These are phyloP conservation scores for Pseudomugil tenellus DNA, from an alignment of 2,797 vertebrate species.

Conservation along the genomic window DNA sequence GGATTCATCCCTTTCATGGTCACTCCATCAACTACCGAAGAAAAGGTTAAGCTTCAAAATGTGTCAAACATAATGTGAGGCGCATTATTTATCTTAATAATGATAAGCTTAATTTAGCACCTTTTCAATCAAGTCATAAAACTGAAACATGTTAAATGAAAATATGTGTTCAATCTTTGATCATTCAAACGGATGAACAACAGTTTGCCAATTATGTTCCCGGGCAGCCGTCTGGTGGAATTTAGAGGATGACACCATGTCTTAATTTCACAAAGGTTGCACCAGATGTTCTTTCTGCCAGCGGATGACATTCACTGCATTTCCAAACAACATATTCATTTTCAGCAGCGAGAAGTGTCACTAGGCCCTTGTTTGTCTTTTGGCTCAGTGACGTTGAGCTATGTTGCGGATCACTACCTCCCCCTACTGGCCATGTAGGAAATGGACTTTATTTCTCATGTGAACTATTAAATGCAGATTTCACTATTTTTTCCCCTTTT, in stretches of 20 bases:
- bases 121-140: constrained; percentile 39
- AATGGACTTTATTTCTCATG: not conserved
- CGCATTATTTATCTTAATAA: constrained; percentile 69
- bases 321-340: constrained; percentile 70
- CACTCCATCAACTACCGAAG: constrained; percentile 37
- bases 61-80: constrained; percentile 55
- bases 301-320: constrained; percentile 54
- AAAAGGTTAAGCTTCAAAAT: constrained; percentile 71
- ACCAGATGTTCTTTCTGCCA: constrained; percentile 59
- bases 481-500: constrained; percentile 8
- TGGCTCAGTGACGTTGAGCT: not conserved
- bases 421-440: constrained; percentile 74
- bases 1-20: constrained; percentile 52
- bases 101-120: constrained; percentile 66
- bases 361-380: constrained; percentile 33
- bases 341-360: constrained; percentile 50
- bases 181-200: constrained; percentile 49
- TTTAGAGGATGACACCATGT: constrained; percentile 55
- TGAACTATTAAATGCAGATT: constrained; percentile 3
- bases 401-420: constrained; percentile 76
- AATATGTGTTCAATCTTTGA: constrained; percentile 48
- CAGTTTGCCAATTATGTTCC: constrained; percentile 54
- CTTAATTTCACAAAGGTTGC: constrained; percentile 70
- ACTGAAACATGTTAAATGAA: constrained; percentile 39
- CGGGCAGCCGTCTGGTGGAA: constrained; percentile 32